Evolutionary conservation across 2,113 vertebrate genomes (phyloP), one percentile per base, ranked within the genome.

Genomic region (Ophthalmotilapia sp.): DNA sequence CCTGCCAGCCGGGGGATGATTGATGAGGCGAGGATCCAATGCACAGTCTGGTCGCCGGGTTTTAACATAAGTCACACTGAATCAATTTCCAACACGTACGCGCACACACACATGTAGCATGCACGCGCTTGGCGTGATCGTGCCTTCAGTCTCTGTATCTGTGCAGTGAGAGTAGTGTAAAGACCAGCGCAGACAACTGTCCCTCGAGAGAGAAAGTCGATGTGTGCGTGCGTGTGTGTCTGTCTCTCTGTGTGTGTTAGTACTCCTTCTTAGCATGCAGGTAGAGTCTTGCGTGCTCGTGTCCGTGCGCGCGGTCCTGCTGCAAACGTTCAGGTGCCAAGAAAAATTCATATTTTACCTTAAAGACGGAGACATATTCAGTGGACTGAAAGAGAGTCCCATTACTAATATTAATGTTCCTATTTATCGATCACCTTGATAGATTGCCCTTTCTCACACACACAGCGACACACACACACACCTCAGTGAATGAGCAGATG

Each of bases 371-470:
- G 91, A 94, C 93, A 80, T 84, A 91, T 88, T 91, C 92, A 93
- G 36, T 92, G 90, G 86, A 88, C 84, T 91, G 92, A 62, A 92
- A 89, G 84, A 90, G 82, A 88, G 84, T 49, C 83, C 85, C 90
- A 92, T 93, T 90, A 92, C 92, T 90, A 90, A 93, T 95, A 93
- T 91, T 90, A 94, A 94, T 92, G 88, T 45, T 31, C 89, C 84
- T 77, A 53, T 93, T 93, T 92, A 94, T 94, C 83, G 91, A 94
- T 95, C 93, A 87, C 83, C 84, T 91, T 93, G 91, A 93, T 91
- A 87, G 91, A 94, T 93, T 54, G n/a, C 68, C 83, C 51, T 58
- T 58, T 38, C 15, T 3, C 79, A 47, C 65, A 81, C 73, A 86
- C 60, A 54, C 79, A 80, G 75, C 56, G n/a, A 58, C 58, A 79